Evolutionary conservation across 1,140 invertebrate genomes (phyloP).

Genomic region (Rhopalosiphum maidis): DNA sequence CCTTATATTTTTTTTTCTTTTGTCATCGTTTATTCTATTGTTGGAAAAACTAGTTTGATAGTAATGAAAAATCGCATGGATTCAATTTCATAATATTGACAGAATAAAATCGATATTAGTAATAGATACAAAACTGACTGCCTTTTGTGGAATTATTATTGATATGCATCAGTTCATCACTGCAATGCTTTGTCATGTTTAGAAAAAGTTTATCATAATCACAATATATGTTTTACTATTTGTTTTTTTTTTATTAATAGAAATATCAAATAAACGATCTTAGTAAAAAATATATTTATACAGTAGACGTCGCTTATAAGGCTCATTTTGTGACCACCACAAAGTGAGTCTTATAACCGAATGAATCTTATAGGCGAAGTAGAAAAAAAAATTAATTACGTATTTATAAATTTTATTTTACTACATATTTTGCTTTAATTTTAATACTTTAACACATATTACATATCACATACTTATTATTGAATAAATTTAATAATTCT

Average conservation of each 20-base stretch:
- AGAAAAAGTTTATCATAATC: not conserved
- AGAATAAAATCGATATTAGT: not conserved
- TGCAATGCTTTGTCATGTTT: not conserved
- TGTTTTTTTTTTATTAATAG: not conserved
- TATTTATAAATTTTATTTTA: too few relatives aligned
- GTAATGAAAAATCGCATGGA: not conserved
- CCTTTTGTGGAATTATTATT: conserved; percentile 4
- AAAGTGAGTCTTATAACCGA: too few relatives aligned
- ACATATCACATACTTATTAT: too few relatives aligned
- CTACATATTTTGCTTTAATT: too few relatives aligned
- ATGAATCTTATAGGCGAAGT: too few relatives aligned
- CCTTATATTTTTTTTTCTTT: not conserved
- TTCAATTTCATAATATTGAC: conserved; percentile 2
- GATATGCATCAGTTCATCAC: not conserved
- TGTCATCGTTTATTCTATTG: not conserved
- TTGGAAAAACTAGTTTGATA: not conserved
- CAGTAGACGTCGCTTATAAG: too few relatives aligned
- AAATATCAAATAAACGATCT: not conserved
- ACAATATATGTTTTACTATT: not conserved
- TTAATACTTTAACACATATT: too few relatives aligned
- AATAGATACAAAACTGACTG: not conserved
- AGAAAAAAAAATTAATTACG: too few relatives aligned
- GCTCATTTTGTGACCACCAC: too few relatives aligned
- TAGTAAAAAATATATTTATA: not conserved
- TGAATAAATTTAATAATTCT: too few relatives aligned